phyloP scores from a whole-genome alignment of 2,797 vertebrate genomes.

The Numenius phaeopus region DNA sequence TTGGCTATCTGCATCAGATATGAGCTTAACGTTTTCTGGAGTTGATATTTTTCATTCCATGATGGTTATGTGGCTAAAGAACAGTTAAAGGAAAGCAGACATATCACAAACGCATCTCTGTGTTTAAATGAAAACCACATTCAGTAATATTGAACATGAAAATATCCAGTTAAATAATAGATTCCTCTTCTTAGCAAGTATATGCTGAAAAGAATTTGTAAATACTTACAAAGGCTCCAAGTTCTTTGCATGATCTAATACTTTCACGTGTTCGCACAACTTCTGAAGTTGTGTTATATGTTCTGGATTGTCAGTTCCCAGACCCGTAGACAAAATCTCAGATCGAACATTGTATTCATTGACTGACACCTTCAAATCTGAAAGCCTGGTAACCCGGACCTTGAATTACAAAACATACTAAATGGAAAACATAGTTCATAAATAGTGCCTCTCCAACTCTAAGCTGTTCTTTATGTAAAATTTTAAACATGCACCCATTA shows the following conservation, averaged over 20 bases:
- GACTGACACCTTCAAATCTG: slow-evolving; percentile 68
- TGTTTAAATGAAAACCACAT: neutral
- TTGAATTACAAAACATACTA: slow-evolving; percentile 29
- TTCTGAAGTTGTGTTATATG: slow-evolving; percentile 69
- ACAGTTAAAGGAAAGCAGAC: neutral
- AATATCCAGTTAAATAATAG: rapidly evolving
- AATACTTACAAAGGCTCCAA: slow-evolving; percentile 65
- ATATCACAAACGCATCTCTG: neutral
- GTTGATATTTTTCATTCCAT: neutral
- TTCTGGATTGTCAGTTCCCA: slow-evolving; percentile 80
- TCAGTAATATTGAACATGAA: neutral
- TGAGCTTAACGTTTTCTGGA: neutral
- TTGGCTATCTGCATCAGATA: neutral
- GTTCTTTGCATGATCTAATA: neutral
- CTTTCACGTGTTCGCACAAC: neutral
- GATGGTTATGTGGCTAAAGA: neutral
- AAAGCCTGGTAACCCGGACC: slow-evolving; percentile 76
- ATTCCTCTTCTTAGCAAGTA: neutral
- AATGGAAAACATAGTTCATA: neutral
- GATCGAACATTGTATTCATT: slow-evolving; percentile 79
- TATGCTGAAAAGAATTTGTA: neutral
- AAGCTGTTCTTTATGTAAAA: neutral
- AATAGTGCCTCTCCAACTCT: neutral
- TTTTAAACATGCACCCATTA: rapidly evolving
- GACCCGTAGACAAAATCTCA: slow-evolving; percentile 79